Evolutionary conservation across 2,797 vertebrate genomes (phyloP), one percentile per base, ranked within the genome.

Genomic region (Siniperca obscura): DNA sequence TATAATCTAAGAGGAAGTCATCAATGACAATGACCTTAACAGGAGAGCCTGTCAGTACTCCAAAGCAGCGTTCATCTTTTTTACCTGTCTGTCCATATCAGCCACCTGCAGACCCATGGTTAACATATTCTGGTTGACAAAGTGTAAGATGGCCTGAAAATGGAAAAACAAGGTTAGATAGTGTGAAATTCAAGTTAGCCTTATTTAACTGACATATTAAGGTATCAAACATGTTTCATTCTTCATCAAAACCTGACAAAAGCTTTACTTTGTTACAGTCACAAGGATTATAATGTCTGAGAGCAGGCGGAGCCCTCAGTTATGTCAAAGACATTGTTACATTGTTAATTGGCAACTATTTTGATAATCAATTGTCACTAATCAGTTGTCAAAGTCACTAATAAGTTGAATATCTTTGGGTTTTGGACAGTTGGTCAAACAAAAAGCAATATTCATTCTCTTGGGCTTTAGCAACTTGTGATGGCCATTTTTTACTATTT

Each of bases 41-140:
- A 52, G 27, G 12, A 57, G 38, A 66, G n/a, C 14, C 21, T 25
- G 14, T 34, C 56, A 56, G 40, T 50, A 5, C 17, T 62, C 60
- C n/a, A 53, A 60, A 72, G 65, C 21, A 8, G 19, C 17, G 21
- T 70, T 60, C 4, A 21, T 5, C 11, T 42, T 42, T 70, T 76
- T 52, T 93, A 99, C 98, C 97, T 99, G 97, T 81, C 94, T 95
- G 30, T 96, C 94, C 1, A 97, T 81, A 75, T 97, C 96, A 40
- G 92, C 92, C 91, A 98, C 97, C 0, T 94, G 95, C 80, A 99
- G 90, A 76, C 97, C 97, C 85, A 99, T 74, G 69, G 88, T 80
- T n/a, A 85, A 93, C 87, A 99, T 84, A 5, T 96, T 96, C 91
- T 95, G 94, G 94, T 98, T 97, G 82, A 97, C 95, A 82, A 99